phyloP scores from a whole-genome alignment of 1,140 invertebrate genomes.

The Onthophagus taurus region DNA sequence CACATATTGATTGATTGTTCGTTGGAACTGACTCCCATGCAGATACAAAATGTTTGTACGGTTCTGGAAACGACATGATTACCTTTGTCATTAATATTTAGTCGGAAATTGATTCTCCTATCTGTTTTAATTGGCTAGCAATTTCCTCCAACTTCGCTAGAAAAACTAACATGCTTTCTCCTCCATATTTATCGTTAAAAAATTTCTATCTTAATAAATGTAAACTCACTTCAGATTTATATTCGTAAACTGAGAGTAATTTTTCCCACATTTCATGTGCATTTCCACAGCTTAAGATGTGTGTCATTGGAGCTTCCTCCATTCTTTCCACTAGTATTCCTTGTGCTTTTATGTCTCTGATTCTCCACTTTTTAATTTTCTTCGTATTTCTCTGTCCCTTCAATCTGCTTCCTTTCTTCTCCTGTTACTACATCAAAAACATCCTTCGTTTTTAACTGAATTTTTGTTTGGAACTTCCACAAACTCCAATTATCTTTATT shows the following conservation, averaged over 20 bases:
- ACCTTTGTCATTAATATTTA: constrained; percentile 30
- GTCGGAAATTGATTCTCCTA: constrained; percentile 23
- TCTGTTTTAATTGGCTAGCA: constrained; percentile 23
- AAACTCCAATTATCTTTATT: too few relatives aligned
- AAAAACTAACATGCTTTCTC: neutral
- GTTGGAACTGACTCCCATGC: constrained; percentile 27
- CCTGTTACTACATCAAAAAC: neutral
- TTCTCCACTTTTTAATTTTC: constrained; percentile 10
- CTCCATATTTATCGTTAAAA: constrained; percentile 7
- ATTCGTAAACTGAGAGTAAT: constrained; percentile 13
- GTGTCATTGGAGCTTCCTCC: constrained; percentile 8
- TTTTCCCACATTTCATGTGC: constrained; percentile 17
- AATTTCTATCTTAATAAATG: constrained; percentile 15
- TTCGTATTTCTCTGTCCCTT: neutral
- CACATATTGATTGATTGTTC: constrained; percentile 27
- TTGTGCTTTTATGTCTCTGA: constrained; percentile 11
- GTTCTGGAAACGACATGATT: constrained; percentile 26
- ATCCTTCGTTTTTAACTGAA: constrained; percentile 1
- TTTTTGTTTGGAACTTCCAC: too few relatives aligned
- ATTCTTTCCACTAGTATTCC: constrained; percentile 8
- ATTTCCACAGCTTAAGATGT: constrained; percentile 7
- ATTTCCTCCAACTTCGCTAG: constrained; percentile 26
- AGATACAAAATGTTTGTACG: constrained; percentile 19
- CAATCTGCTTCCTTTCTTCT: neutral
- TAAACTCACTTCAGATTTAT: constrained; percentile 14